phyloP scores from a whole-genome alignment of 1,140 invertebrate species.

The Camponotus pennsylvanicus region DNA sequence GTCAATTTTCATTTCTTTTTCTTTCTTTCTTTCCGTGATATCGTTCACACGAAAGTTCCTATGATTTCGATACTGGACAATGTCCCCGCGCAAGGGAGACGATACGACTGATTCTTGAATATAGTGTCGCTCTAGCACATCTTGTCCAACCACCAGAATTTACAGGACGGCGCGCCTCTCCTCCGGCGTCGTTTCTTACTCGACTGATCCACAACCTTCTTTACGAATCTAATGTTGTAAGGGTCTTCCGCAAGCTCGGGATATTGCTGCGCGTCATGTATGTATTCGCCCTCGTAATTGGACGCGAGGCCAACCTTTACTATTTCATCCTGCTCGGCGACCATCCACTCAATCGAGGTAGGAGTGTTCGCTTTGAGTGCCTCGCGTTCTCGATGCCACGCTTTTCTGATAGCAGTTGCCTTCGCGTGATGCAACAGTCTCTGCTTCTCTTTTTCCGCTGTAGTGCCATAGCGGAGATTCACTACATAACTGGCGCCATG shows the following conservation, averaged over 20 bases:
- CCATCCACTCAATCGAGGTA: conserved; percentile 91
- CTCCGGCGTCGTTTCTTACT: conserved; percentile 89
- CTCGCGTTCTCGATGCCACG: conserved; percentile 96
- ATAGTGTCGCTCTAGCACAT: conserved; percentile 83
- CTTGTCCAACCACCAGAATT: conserved; percentile 86
- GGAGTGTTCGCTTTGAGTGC: conserved; percentile 92
- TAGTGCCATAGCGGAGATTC: conserved; percentile 95
- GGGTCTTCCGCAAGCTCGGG: conserved; percentile 98
- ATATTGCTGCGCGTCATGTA: conserved; percentile 95
- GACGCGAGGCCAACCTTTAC: conserved; percentile 93
- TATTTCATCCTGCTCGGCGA: conserved; percentile 94
- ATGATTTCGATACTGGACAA: conserved; percentile 67
- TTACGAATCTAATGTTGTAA: conserved; percentile 96
- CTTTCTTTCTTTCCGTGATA: conserved; percentile 13
- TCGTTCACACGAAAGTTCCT: conserved; percentile 55
- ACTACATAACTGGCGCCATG: conserved; percentile 93
- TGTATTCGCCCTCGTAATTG: conserved; percentile 96
- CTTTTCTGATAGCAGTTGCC: conserved; percentile 93
- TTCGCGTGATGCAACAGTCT: conserved; percentile 95
- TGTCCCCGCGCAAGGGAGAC: conserved; percentile 50
- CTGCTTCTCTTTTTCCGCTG: conserved; percentile 94
- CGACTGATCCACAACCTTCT: conserved; percentile 90
- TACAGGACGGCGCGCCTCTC: conserved; percentile 83
- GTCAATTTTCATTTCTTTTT: neutral
- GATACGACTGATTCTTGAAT: conserved; percentile 35